Evolutionary conservation across 2,113 vertebrate genomes (phyloP), one percentile per base, ranked within the genome.

Genomic region (Oncorhynchus nerka): DNA sequence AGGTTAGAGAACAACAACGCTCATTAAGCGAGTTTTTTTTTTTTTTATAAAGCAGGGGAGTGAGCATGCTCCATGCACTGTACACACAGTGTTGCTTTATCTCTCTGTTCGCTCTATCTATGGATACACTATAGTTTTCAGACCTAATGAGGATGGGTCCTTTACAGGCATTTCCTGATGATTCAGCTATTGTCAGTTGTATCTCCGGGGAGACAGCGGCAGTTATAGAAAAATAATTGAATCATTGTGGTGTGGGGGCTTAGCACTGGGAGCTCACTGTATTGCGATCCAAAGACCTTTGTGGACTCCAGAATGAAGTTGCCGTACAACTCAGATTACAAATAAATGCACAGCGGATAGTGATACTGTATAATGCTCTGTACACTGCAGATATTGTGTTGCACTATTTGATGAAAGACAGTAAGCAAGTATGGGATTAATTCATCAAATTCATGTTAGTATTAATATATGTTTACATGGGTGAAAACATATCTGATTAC

Each of bases 101-200:
- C 65, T 26, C 15, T 4, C 51, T 16, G 51, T 19, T 19, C 15
- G 4, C 51, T 55, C 51, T 16, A 12, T 64, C 59, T 66, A 34
- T 74, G 74, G 73, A 19, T 15, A 15, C 51, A 55, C 15, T 55
- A 19, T 55, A 16, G 51, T 55, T 16, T 16, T 55, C 16, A 55
- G 51, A 55, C 51, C 16, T 55, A 55, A 16, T 55, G 51, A 55
- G 15, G 15, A 15, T 19, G 51, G 51, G 15, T 55, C 15, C 12
- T 45, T 15, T 22, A 72, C 70, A 57, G 13, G 24, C 51, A 72
- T 67, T 24, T 69, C 70, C 69, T 34, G 48, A 51, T 73, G 57
- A 73, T 59, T 34, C 26, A n/a, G 55, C n/a, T n/a, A 69, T 70
- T 83, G 79, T 81, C 65, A 80, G 28, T 16, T 71, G 16, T 30